phyloP scores from a whole-genome alignment of 2,113 vertebrate species.

The Mola mola region DNA sequence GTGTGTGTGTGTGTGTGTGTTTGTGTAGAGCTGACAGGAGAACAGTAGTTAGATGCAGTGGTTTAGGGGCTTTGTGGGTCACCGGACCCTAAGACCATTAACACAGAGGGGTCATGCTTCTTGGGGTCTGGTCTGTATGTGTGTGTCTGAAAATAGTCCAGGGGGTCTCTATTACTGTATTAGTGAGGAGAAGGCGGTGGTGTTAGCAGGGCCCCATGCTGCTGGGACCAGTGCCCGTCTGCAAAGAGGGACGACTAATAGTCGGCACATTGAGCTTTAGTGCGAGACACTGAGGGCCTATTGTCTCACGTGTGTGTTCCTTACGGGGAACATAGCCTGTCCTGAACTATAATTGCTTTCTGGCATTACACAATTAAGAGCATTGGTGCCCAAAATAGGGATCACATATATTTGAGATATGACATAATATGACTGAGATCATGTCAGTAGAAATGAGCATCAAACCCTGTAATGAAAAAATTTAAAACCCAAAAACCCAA shows the following conservation, averaged over 20 bases:
- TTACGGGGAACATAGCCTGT: constrained; percentile 16
- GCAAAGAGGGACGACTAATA: constrained; percentile 59
- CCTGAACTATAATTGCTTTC: constrained; percentile 25
- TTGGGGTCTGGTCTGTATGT: constrained; percentile 22
- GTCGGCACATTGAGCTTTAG: constrained; percentile 58
- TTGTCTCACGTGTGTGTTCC: constrained; percentile 58
- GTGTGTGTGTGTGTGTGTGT: constrained; percentile 14
- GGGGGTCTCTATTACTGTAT: constrained; percentile 58
- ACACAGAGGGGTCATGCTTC: constrained; percentile 48
- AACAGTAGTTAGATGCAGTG: constrained; percentile 42
- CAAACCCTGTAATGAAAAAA: too few relatives aligned
- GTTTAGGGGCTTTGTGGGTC: constrained; percentile 67
- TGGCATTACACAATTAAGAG: not conserved
- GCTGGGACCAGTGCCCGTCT: constrained; percentile 59
- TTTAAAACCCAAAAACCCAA: too few relatives aligned
- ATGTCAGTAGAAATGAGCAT: too few relatives aligned
- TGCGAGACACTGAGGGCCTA: constrained; percentile 40
- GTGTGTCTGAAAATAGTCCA: constrained; percentile 29
- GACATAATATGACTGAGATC: too few relatives aligned
- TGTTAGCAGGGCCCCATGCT: constrained; percentile 56
- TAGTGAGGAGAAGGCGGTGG: constrained; percentile 30
- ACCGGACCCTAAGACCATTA: constrained; percentile 57
- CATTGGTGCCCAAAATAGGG: too few relatives aligned
- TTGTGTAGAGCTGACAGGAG: constrained; percentile 13
- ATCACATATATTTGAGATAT: too few relatives aligned